phyloP scores from a whole-genome alignment of 2,797 vertebrate species.

The Sebastes hubbsi region DNA sequence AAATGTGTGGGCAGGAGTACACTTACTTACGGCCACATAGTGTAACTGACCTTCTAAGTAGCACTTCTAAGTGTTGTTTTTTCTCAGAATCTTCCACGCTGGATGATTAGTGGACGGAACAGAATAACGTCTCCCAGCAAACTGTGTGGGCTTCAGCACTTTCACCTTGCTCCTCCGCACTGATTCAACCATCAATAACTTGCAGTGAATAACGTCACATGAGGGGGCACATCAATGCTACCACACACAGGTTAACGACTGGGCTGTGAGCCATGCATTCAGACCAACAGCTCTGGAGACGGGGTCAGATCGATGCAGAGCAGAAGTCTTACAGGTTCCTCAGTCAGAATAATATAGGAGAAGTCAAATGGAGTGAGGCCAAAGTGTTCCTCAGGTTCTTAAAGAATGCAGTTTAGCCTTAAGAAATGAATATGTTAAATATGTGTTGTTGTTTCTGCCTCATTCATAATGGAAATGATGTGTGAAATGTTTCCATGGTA shows the following conservation, averaged over 20 bases:
- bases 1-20: neutral
- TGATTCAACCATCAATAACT: neutral
- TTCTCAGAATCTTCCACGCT: neutral
- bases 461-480: neutral
- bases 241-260: constrained; percentile 11
- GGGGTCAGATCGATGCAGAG: neutral
- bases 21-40: neutral
- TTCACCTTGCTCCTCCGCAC: constrained; percentile 13
- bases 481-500: constrained; percentile 55
- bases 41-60: neutral
- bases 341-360: neutral
- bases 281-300: neutral
- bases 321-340: neutral
- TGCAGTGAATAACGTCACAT: neutral
- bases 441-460: neutral
- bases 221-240: neutral
- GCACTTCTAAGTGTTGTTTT: neutral
- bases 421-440: neutral
- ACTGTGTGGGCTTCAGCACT: constrained; percentile 34
- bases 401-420: neutral
- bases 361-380: neutral
- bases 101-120: neutral
- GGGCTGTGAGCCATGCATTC: neutral
- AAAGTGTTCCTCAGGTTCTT: neutral
- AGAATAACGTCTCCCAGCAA: neutral